Evolutionary conservation across 1,140 invertebrate genomes (phyloP), one percentile per base, ranked within the genome.

Genomic region (Oryzaephilus surinamensis): DNA sequence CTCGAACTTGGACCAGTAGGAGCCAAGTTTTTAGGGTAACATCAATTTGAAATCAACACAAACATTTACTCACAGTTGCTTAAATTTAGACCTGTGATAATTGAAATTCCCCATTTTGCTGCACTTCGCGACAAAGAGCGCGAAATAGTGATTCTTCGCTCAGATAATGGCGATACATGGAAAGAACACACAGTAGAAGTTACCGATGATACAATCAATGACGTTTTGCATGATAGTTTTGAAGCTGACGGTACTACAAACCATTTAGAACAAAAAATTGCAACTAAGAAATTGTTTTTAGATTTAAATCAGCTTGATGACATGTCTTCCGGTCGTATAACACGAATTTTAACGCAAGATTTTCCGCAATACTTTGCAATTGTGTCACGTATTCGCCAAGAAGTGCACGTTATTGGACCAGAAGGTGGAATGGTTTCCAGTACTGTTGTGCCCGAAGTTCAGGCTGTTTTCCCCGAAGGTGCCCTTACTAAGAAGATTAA

Each of bases 401-500:
- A 99, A 66, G 85, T 95, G 16, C 93, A 97, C 59, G 88, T 88
- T 14, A 96, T 99, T 45, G 96, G 96, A 30, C 89, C 93, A 5
- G 94, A 98, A 66, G 97, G 97, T 57, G 96, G 94, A 32, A 93
- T 99, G 73, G 86, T 99, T 38, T 93, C 90, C 48, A 98, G 94
- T 23, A 97, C 91, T 3, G 95, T 99, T 5, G 93, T 97, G 18
- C 92, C 91, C 4, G 88, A 97, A 67, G 96, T 99, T n/a, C 96
- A 99, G 66, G 96, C 96, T 0, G 92, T 98, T 14, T 99, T 99
- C 71, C 97, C 96, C n/a, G 89, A 96, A 53, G 94, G 94, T 26
- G 95, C 97, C 2, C 74, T 99, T 19, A 99, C 94, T n/a, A 99
- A 99, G 76, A 97, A 96, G 64, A 99, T 99, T 65, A 96, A 95